These are phyloP conservation scores for Crotophaga sulcirostris DNA, from an alignment of 2,113 vertebrate genomes.

Conservation along the genomic window DNA sequence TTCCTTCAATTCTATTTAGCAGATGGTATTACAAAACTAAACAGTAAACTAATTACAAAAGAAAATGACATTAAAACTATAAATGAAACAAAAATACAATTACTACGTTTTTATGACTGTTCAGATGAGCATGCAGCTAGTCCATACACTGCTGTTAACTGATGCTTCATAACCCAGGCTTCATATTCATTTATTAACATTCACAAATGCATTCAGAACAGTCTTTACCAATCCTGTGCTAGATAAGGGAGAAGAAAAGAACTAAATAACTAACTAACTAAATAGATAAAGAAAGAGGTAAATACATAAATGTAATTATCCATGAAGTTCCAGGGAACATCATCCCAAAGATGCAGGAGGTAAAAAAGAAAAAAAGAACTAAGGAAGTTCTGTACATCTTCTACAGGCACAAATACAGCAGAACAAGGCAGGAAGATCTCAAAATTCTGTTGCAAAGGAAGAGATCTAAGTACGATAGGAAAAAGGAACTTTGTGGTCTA, in stretches of 20 bases:
- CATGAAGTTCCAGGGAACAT: neutral
- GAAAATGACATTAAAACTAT: neutral
- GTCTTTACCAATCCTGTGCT: neutral
- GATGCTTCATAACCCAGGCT: neutral
- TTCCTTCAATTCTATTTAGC: neutral
- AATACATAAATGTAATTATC: no score
- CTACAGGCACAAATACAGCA: neutral
- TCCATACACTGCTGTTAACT: neutral
- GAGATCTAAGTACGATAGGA: neutral
- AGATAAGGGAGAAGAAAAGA: neutral
- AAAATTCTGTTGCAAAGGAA: neutral
- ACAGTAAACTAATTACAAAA: neutral
- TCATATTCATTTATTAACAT: neutral
- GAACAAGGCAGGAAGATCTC: neutral
- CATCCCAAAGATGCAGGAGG: no score
- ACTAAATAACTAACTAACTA: neutral
- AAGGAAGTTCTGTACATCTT: neutral
- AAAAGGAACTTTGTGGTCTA: neutral
- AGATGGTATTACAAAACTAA: neutral
- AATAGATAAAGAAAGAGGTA: no score
- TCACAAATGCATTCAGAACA: neutral
- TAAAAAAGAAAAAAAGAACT: no score
- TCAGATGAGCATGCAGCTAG: neutral
- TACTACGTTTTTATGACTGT: neutral
- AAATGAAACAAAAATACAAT: neutral